phyloP scores from a whole-genome alignment of 2,888 invertebrate species.

The Ochlodes sylvanus region DNA sequence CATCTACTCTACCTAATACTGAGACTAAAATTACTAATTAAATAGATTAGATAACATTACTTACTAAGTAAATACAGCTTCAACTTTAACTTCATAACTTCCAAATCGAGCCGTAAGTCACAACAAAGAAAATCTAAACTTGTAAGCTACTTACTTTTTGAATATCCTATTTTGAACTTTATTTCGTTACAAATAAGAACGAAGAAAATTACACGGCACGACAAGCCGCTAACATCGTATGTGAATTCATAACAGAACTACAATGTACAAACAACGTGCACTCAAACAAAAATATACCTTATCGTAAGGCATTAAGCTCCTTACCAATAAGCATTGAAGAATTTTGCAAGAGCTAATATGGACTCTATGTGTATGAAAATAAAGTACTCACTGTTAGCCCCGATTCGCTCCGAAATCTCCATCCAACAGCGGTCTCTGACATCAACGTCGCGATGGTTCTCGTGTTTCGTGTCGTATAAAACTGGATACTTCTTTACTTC shows the following conservation, averaged over 20 bases:
- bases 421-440: constrained; percentile 76
- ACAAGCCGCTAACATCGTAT: constrained; percentile 28
- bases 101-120: neutral
- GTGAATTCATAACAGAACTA: constrained; percentile 24
- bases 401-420: constrained; percentile 71
- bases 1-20: too few species aligned
- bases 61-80: neutral
- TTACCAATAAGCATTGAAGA: neutral
- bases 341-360: constrained; percentile 6
- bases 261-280: neutral
- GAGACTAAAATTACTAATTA: too few species aligned
- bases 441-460: constrained; percentile 74
- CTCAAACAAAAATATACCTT: constrained; percentile 28
- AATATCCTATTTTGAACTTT: constrained; percentile 20
- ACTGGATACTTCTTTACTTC: constrained; percentile 77
- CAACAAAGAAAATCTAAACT: constrained; percentile 6
- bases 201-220: constrained; percentile 17
- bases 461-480: constrained; percentile 75
- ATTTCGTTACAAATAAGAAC: constrained; percentile 10
- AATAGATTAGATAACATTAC: too few species aligned
- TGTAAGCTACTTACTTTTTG: constrained; percentile 13
- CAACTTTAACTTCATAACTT: neutral
- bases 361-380: neutral
- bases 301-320: neutral
- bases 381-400: constrained; percentile 66